Base-by-base conservation (phyloP, 2,113 vertebrate species). In the Azemiops feae region DNA sequence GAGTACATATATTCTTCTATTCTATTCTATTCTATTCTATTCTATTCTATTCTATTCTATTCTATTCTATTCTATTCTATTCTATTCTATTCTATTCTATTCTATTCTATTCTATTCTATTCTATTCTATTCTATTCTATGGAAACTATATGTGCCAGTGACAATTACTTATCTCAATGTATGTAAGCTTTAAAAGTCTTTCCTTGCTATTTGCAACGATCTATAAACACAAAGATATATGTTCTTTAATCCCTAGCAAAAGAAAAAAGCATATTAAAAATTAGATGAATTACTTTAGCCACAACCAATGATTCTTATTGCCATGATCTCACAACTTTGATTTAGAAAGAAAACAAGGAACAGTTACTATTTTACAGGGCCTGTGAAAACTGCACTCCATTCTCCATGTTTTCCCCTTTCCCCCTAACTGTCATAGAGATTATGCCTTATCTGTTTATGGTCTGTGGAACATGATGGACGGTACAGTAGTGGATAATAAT, bases 201-300 rank as follows among this genome's bases (percentile, higher is more conserved):
- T 91, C 88, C 53, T 95, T 94, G 93, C 95, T 95, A 95, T 96
- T 97, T 96, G 93, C 94, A 91, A 81, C 25, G 53, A 94, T 94
- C 93, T 43, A 96, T 94, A 96, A 96, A 25, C 53, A 12, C 25
- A 81, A 27, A n/a, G n/a, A 43, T 43, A 52, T 74, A 64, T 60
- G 96, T 50, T 50, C 47, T 50, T 95, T 18, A 93, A 92, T 94
- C 89, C 91, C 91, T 81, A 94, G 91, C 92, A 95, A 94, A 54
- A 16, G 16, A 95, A 95, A 91, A 94, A 92, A 85, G 90, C 91
- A 64, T 95, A 96, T 96, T 97, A 96, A 95, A 93, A 96, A 95
- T 94, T 95, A 96, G 95, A 95, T 96, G 95, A 96, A 97, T 96
- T 94, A 93, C 23, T 92, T 64, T 89, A 89, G 91, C 90, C 95